Evolutionary conservation across 2,797 vertebrate species (phyloP), one percentile per base, ranked within the genome.

Genomic region (Sebastes diploproa): DNA sequence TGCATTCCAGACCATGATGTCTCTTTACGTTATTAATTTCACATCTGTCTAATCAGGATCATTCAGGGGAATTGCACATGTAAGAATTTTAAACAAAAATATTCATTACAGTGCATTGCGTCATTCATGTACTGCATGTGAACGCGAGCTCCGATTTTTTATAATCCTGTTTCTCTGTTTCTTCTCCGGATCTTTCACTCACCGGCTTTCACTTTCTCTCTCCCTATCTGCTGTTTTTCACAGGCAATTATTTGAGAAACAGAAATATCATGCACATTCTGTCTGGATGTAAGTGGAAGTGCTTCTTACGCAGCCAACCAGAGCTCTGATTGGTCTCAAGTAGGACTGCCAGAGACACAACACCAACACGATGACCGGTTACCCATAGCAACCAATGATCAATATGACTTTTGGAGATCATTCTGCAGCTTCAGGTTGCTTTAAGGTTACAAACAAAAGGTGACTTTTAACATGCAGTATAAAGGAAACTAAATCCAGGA

Each of bases 361-460:
- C 70, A 81, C 55, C 32, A 72, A 64, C 66, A 83, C 63, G 74
- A 75, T 72, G 79, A 83, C 62, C 64, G 67, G 93, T 93, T 86
- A 89, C 91, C 83, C 16, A 52, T 91, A 89, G 91, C 91, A 94
- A 94, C 91, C 83, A 72, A 83, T 83, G 83, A 85, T 81, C 63
- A 54, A 72, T 38, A 82, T 83, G 68, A 69, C 70, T 84, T 84
- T 81, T 74, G 75, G 60, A 80, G 72, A 74, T 86, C 32, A 79
- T 75, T 86, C 58, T 77, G 73, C 18, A 29, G 58, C 69, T 77
- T 20, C 59, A 46, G 69, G 59, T 77, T 61, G 72, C 23, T 20
- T 52, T 11, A 36, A 63, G 62, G 75, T 58, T 23, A 22, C 27
- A 72, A 62, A 66, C 27, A 46, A 58, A 56, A 81, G 50, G 6